A percentile compares a stretch with the other conserved stretches of the same genome.
Conservation (phyloP, 2,797 vertebrate species). For the Oreochromis grahami region DNA sequence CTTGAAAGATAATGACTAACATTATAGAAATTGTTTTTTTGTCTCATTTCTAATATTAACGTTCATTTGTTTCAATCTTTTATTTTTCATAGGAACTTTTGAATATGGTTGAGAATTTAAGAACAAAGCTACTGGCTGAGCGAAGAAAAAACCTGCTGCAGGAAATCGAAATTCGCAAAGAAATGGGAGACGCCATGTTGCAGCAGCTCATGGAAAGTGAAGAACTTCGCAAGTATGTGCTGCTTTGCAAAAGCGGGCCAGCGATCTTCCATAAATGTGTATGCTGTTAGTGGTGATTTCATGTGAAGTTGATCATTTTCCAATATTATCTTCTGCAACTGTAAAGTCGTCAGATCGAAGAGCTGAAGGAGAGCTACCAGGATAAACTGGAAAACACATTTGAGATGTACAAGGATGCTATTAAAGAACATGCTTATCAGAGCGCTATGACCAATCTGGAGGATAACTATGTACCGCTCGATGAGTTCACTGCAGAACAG, state of each 20-base stretch:
- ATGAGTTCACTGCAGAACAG: slow-evolving; percentile 83
- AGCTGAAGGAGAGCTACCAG: slow-evolving; percentile 84
- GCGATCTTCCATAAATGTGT: background rate
- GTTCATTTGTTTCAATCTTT: background rate
- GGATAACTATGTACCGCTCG: slow-evolving; percentile 83
- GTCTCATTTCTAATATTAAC: background rate
- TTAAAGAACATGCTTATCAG: slow-evolving; percentile 88
- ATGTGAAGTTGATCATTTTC: background rate
- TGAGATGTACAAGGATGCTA: slow-evolving; percentile 89
- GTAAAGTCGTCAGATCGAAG: slow-evolving; percentile 80
- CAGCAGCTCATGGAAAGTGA: slow-evolving; percentile 85
- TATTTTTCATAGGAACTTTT: slow-evolving; percentile 75
- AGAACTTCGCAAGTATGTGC: slow-evolving; percentile 77
- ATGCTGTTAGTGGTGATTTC: background rate
- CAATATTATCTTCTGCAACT: background rate
- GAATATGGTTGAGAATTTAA: slow-evolving; percentile 77
- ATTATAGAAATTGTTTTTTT: background rate
- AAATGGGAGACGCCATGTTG: slow-evolving; percentile 91
- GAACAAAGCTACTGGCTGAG: slow-evolving; percentile 78
- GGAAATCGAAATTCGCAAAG: slow-evolving; percentile 88
- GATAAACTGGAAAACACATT: slow-evolving; percentile 89
- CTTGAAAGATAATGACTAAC: background rate
- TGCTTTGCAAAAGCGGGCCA: background rate
- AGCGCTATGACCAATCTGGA: slow-evolving; percentile 84
- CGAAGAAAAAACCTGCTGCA: slow-evolving; percentile 80